Base-by-base conservation (phyloP, 2,797 vertebrate genomes). In the Lacerta bilineata region DNA sequence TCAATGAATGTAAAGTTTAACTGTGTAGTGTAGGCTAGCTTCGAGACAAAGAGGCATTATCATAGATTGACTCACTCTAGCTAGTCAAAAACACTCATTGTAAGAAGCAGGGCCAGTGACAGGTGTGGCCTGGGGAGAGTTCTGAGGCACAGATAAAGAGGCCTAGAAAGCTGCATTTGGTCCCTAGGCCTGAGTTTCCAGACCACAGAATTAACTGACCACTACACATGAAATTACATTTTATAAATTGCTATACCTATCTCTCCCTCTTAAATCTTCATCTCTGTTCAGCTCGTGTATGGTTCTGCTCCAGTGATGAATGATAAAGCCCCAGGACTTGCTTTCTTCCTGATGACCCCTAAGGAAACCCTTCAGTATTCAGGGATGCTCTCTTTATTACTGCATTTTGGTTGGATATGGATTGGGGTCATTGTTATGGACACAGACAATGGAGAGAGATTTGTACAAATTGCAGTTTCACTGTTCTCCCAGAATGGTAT, bases 351-450 rank as follows among this genome's bases (percentile, higher is more conserved):
- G 77, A 72, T 87, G 77, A 25, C 1, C 2, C 77, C 77, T 1
- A 29, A 72, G 0, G 77, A 87, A 87, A 23, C 23, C 2, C 46
- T 80, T 13, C 77, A 87, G 2, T 72, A 72, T 41, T 10, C 0
- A 2, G 85, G 85, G 15, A 87, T 87, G 7, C 33, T 87, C 25
- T 72, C 43, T 23, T 72, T 87, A 27, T 20, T 87, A 11, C 46
- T 80, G 46, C 29, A 80, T 41, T 87, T 87, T 3, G 6, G 7
- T 10, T 87, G 85, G 85, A 80, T 46, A 2, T 87, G 85, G 85
- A 61, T 87, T 80, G 85, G 85, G 4, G 25, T 74, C 36, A 0
- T 87, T 41, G 4, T 61, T 61, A 59, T 41, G 25, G 36, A 87
- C 18, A 23, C 39, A 23, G 78, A 87, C 2, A 80, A 36, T 25